A percentile compares a stretch with the other conserved stretches of the same genome.
These are phyloP conservation scores for Pollachius pollachius DNA, from an alignment of 2,113 vertebrate genomes.

Conservation along the genomic window DNA sequence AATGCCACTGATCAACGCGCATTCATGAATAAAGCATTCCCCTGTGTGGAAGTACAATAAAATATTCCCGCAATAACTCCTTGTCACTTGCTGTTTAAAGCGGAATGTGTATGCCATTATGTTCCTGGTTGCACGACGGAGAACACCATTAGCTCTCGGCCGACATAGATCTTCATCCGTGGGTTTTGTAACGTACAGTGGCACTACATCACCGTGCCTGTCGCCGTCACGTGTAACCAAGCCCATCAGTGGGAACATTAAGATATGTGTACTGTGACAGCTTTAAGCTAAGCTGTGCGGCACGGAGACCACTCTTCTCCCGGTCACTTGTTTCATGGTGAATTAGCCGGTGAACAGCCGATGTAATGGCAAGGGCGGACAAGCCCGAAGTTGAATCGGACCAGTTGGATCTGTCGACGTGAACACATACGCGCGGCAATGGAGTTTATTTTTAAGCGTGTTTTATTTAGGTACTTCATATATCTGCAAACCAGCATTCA, in stretches of 20 bases:
- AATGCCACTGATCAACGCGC: conserved; percentile 53
- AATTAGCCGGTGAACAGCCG: background rate
- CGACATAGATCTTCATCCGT: conserved; percentile 21
- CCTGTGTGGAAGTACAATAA: conserved; percentile 17
- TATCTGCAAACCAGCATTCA: no score
- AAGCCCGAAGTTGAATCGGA: background rate
- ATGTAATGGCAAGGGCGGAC: conserved; percentile 5
- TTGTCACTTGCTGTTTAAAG: conserved; percentile 33
- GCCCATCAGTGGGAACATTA: conserved; percentile 24
- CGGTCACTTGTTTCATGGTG: background rate
- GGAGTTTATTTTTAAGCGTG: no score
- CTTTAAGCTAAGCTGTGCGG: conserved; percentile 11
- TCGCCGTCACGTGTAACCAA: no score
- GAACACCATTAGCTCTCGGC: conserved; percentile 25
- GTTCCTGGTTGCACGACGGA: conserved; percentile 2
- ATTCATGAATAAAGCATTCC: conserved; percentile 62
- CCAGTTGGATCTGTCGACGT: no score
- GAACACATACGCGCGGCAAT: no score
- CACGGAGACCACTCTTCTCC: background rate
- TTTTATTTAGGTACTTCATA: no score
- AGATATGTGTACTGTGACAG: conserved; percentile 1
- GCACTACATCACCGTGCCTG: no score
- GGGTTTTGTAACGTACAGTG: background rate
- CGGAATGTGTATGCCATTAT: background rate
- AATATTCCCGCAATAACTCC: conserved; percentile 14